Percentiles rank a stretch among this genome's conserved stretches.
Evolutionary conservation across 2,888 invertebrate species (phyloP).

Genomic region (Tortricodes alternella): DNA sequence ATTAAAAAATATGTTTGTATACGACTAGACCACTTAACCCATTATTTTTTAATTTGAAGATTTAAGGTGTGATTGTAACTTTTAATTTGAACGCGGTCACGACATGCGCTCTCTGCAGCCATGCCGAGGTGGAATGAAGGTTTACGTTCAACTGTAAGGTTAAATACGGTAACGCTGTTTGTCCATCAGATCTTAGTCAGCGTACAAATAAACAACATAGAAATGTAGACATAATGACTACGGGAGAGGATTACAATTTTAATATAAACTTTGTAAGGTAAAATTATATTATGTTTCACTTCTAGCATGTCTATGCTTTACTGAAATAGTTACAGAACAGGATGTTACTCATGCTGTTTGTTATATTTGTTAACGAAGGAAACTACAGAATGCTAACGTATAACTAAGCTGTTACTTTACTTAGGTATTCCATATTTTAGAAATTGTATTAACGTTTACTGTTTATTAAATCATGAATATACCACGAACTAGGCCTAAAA

Average conservation of each 20-base stretch:
- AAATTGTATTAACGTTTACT: too few species aligned
- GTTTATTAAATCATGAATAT: too few species aligned
- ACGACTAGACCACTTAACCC: not conserved
- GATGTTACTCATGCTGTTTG: slow-evolving; percentile 8
- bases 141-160: slow-evolving; percentile 12
- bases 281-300: too few species aligned
- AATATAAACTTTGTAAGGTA: not conserved
- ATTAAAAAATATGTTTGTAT: not conserved
- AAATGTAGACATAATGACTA: not conserved
- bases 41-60: slow-evolving; percentile 15
- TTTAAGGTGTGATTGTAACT: slow-evolving; percentile 1
- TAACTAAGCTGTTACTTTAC: not conserved
- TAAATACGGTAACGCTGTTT: slow-evolving; percentile 12
- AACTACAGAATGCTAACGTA: not conserved
- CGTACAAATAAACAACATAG: not conserved
- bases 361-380: not conserved
- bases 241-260: not conserved
- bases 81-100: slow-evolving; percentile 8
- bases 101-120: slow-evolving; percentile 11
- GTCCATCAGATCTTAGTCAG: not conserved
- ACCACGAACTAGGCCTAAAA: too few species aligned
- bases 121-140: slow-evolving; percentile 10
- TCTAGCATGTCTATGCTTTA: too few species aligned
- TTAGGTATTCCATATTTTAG: too few species aligned
- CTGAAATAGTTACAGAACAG: not conserved